Conservation (phyloP, 2,888 invertebrate species). For the Lagria hirta region DNA sequence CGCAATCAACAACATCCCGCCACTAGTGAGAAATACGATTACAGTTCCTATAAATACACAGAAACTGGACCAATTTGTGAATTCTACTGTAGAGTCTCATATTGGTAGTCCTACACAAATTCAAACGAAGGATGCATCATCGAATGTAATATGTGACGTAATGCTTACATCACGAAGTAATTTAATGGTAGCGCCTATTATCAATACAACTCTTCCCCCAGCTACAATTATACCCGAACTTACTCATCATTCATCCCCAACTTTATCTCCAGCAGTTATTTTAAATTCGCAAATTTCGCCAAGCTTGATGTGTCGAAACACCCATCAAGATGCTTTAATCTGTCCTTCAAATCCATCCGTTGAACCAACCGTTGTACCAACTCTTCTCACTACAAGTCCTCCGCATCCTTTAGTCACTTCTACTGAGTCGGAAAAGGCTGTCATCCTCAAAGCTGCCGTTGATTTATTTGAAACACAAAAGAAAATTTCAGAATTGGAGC, state of each 20-base stretch:
- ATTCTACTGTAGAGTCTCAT: conserved; percentile 59
- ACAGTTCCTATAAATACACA: conserved; percentile 48
- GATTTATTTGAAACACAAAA: conserved; percentile 69
- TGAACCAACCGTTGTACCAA: conserved; percentile 41
- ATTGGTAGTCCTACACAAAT: conserved; percentile 51
- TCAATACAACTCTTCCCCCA: conserved; percentile 39
- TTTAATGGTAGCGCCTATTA: conserved; percentile 41
- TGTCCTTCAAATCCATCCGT: conserved; percentile 41
- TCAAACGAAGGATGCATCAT: conserved; percentile 41
- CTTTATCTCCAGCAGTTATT: conserved; percentile 62
- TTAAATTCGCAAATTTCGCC: conserved; percentile 64
- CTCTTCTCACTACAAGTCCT: conserved; percentile 41
- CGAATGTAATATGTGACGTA: conserved; percentile 54
- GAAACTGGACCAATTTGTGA: conserved; percentile 64
- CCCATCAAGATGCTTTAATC: conserved; percentile 40
- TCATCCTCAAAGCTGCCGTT: conserved; percentile 73
- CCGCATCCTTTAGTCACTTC: conserved; percentile 57
- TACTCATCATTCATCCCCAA: conserved; percentile 46
- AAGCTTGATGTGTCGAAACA: conserved; percentile 58
- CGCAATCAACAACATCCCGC: too few species aligned
- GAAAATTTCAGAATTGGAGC: conserved; percentile 56
- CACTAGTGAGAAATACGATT: conserved; percentile 36
- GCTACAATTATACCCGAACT: conserved; percentile 41
- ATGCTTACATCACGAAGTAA: conserved; percentile 48
- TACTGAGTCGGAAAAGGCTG: conserved; percentile 69